Evolutionary conservation across 2,888 invertebrate species (phyloP).

Genomic region (Spialia ferax): DNA sequence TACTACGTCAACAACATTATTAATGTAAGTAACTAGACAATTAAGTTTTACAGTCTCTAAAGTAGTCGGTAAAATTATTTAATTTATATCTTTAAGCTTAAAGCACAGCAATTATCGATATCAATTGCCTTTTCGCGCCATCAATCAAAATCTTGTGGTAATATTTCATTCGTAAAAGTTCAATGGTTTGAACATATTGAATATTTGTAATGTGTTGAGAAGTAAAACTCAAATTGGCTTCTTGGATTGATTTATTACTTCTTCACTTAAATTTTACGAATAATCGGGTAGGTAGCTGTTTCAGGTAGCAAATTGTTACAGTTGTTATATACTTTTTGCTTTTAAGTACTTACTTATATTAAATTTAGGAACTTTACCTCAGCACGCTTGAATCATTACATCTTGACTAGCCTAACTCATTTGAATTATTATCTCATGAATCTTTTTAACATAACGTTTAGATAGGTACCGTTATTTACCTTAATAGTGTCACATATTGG

Average conservation of each 20-base stretch:
- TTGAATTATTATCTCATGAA: too few relatives aligned
- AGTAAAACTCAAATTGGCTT: conserved; percentile 47
- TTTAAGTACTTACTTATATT: background rate
- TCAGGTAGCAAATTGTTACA: background rate
- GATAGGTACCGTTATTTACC: too few relatives aligned
- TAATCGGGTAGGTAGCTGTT: background rate
- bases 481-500: too few relatives aligned
- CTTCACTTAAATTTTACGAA: conserved; percentile 17
- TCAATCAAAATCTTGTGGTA: conserved; percentile 37
- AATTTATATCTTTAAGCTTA: conserved; percentile 28
- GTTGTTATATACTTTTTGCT: background rate
- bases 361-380: too few relatives aligned
- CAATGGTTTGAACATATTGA: conserved; percentile 35
- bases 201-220: conserved; percentile 48
- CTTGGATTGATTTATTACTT: conserved; percentile 49
- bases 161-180: conserved; percentile 40
- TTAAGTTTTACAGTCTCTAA: background rate
- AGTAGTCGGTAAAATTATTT: background rate
- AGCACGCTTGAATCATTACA: too few relatives aligned
- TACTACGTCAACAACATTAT: conserved; percentile 5
- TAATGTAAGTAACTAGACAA: conserved; percentile 3
- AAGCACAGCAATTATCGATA: conserved; percentile 34
- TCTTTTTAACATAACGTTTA: too few relatives aligned
- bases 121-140: conserved; percentile 32
- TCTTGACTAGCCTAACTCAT: too few relatives aligned